These are phyloP conservation scores for Cheilosia variabilis DNA, from an alignment of 2,888 invertebrate species.

Conservation along the genomic window DNA sequence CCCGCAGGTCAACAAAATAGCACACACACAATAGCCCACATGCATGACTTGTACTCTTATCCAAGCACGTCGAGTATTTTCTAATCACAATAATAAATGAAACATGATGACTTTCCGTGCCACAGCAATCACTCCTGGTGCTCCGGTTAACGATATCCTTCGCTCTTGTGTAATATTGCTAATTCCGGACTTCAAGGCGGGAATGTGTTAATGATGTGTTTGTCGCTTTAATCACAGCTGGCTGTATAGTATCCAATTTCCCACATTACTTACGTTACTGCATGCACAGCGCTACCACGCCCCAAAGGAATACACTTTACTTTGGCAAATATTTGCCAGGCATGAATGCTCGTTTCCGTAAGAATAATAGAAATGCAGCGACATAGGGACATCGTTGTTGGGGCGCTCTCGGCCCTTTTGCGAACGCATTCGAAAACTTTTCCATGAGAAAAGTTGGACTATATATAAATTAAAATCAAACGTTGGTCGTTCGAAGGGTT, in stretches of 20 bases:
- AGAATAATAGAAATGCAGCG: slow-evolving; percentile 7
- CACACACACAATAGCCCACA: not conserved
- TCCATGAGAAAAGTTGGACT: slow-evolving; percentile 37
- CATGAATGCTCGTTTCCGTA: slow-evolving; percentile 15
- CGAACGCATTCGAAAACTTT: slow-evolving; percentile 46
- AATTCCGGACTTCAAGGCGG: not conserved
- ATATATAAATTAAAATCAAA: slow-evolving; percentile 19
- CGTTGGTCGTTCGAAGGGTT: not conserved
- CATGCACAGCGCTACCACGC: not conserved
- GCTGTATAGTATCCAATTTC: slow-evolving; percentile 32
- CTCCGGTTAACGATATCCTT: slow-evolving; percentile 34
- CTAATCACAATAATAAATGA: slow-evolving; percentile 38
- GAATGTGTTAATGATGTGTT: slow-evolving; percentile 45
- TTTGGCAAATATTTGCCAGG: slow-evolving; percentile 17
- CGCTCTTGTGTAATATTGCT: not conserved
- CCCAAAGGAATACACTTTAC: slow-evolving; percentile 1
- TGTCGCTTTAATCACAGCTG: slow-evolving; percentile 32
- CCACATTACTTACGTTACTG: slow-evolving; percentile 21
- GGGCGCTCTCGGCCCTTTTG: not conserved
- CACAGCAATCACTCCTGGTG: slow-evolving; percentile 43
- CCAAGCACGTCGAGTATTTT: not conserved
- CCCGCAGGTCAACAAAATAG: not conserved
- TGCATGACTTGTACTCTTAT: no score
- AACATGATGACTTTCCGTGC: slow-evolving; percentile 49
- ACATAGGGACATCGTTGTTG: not conserved